Conservation (phyloP, 2,113 vertebrate genomes). For the Hiodon alosoides region DNA sequence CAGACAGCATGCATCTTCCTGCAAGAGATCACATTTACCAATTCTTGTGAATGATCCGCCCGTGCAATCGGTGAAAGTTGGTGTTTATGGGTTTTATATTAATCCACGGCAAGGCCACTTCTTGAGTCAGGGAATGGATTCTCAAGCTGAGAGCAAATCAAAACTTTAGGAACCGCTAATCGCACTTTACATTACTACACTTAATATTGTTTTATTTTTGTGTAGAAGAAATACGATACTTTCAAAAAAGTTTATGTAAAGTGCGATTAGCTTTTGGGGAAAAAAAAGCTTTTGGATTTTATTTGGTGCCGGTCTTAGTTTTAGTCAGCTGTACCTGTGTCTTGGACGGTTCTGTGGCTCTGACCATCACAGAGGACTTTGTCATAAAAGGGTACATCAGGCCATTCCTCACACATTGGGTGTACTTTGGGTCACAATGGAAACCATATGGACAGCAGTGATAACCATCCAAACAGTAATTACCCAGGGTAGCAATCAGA, state of each 20-base stretch:
- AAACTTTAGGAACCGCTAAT: not conserved
- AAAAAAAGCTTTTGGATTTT: not conserved
- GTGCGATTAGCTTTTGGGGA: not conserved
- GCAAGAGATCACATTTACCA: not conserved
- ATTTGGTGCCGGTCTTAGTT: not conserved
- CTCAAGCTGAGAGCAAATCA: no score
- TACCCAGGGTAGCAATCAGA: conserved; percentile 33
- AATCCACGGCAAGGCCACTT: no score
- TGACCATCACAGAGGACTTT: conserved; percentile 22
- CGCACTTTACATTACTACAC: not conserved
- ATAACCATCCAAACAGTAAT: conserved; percentile 52
- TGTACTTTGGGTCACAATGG: conserved; percentile 43
- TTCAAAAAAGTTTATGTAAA: not conserved
- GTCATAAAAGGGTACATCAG: conserved; percentile 35
- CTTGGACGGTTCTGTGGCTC: conserved; percentile 23
- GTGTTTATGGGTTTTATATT: no score
- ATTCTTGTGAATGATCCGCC: no score
- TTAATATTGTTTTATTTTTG: not conserved
- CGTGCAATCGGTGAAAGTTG: no score
- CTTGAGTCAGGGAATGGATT: no score
- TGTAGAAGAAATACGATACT: not conserved
- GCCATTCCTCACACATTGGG: conserved; percentile 27
- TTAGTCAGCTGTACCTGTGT: not conserved
- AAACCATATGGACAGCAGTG: conserved; percentile 51
- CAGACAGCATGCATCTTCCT: conserved; percentile 25